Percentiles rank a stretch among this genome's conserved stretches.
Evolutionary conservation across 2,888 invertebrate genomes (phyloP).

Genomic region (Tetranychus truncatus): DNA sequence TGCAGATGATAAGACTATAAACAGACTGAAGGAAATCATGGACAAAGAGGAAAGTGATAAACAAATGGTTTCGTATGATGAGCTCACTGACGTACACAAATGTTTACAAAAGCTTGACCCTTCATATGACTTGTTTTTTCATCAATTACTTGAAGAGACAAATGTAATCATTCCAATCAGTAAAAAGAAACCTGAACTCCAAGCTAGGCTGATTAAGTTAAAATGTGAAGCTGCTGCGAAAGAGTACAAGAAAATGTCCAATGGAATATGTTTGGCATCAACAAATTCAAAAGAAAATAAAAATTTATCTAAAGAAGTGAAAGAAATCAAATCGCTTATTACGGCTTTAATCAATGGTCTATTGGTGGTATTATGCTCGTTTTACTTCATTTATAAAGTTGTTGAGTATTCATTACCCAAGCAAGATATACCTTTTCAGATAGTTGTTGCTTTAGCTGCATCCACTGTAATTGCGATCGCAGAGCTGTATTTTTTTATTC

Average conservation of each 20-base stretch:
- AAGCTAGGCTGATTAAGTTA: slow-evolving; percentile 59
- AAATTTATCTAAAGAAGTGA: background rate
- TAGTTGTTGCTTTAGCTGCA: slow-evolving; percentile 65
- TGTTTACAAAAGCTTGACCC: slow-evolving; percentile 14
- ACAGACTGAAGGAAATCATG: slow-evolving; percentile 2
- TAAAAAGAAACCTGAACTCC: slow-evolving; percentile 59
- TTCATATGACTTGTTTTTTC: slow-evolving; percentile 27
- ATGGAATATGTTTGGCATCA: background rate
- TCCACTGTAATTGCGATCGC: slow-evolving; percentile 69
- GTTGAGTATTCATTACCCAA: slow-evolving; percentile 59
- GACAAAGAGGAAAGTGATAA: slow-evolving; percentile 15
- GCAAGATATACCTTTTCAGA: slow-evolving; percentile 46
- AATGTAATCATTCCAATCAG: slow-evolving; percentile 50
- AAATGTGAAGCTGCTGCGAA: slow-evolving; percentile 55
- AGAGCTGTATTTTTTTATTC: slow-evolving; percentile 61
- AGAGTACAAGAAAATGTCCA: slow-evolving; percentile 64
- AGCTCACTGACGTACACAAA: slow-evolving; percentile 13
- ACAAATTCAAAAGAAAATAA: background rate
- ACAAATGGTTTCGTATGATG: slow-evolving; percentile 12
- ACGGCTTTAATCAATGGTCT: slow-evolving; percentile 80
- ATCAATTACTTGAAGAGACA: slow-evolving; percentile 42
- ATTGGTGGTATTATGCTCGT: slow-evolving; percentile 83
- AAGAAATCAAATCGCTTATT: slow-evolving; percentile 22
- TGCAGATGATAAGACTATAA: background rate
- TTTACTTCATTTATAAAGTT: slow-evolving; percentile 80